These are phyloP conservation scores for Lampropteryx suffumata DNA, from an alignment of 2,888 invertebrate species.

Conservation along the genomic window DNA sequence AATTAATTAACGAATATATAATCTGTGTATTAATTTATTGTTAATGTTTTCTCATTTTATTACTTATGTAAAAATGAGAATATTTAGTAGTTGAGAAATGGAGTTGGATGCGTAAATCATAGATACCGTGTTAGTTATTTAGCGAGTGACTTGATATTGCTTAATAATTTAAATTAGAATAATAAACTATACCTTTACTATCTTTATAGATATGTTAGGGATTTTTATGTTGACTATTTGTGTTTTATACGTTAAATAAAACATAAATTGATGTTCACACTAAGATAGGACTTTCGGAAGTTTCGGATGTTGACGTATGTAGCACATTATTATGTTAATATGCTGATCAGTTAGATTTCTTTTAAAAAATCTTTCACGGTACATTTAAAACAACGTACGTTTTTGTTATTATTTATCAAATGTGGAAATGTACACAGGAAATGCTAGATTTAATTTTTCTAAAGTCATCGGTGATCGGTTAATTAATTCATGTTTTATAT, in stretches of 20 bases:
- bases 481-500: no score
- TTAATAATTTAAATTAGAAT: slow-evolving; percentile 70
- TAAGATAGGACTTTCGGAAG: no score
- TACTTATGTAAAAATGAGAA: slow-evolving; percentile 56
- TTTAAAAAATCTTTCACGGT: no score
- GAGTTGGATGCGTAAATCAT: slow-evolving; percentile 60
- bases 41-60: slow-evolving; percentile 64
- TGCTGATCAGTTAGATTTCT: neutral
- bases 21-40: slow-evolving; percentile 64
- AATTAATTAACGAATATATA: slow-evolving; percentile 73
- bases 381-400: no score
- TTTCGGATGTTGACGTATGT: no score
- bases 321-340: neutral
- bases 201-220: slow-evolving; percentile 25
- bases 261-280: slow-evolving; percentile 3
- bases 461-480: no score
- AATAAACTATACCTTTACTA: slow-evolving; percentile 60
- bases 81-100: slow-evolving; percentile 61
- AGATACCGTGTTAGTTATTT: slow-evolving; percentile 59
- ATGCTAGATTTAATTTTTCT: no score
- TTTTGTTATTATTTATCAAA: no score
- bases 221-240: slow-evolving; percentile 46
- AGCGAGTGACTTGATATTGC: slow-evolving; percentile 59
- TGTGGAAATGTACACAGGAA: no score
- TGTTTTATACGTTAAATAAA: slow-evolving; percentile 37